Conservation (phyloP, 2,113 vertebrate species). For the Sminthopsis crassicaudata region DNA sequence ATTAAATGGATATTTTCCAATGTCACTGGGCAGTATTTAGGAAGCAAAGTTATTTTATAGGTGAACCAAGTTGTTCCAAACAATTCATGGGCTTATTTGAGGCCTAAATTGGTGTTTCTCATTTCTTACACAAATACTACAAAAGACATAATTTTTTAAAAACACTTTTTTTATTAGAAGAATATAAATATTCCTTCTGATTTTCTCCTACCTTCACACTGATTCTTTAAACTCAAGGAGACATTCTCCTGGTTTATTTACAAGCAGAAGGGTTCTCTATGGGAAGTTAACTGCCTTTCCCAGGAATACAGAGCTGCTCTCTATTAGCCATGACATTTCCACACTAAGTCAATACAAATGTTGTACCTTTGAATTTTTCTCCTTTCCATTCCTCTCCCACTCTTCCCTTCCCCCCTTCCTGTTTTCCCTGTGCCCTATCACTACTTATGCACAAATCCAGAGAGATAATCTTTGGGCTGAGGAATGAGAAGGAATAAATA, state of each 20-base stretch:
- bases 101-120: background rate
- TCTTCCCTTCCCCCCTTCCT: background rate
- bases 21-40: slow-evolving; percentile 54
- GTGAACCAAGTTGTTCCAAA: slow-evolving; percentile 35
- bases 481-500: background rate
- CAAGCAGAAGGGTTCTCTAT: background rate
- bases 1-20: slow-evolving; percentile 72
- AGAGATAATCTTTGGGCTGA: background rate
- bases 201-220: background rate
- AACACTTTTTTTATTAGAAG: background rate
- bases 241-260: background rate
- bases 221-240: background rate
- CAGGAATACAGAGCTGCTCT: background rate
- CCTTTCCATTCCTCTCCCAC: background rate
- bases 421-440: background rate
- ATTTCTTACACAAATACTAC: slow-evolving; percentile 3
- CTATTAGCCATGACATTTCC: background rate
- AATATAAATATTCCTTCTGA: background rate
- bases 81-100: background rate
- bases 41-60: slow-evolving; percentile 59
- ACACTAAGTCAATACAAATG: background rate
- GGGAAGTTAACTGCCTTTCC: background rate
- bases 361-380: background rate
- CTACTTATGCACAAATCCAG: background rate
- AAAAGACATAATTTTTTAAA: background rate